Evolutionary conservation across 2,797 vertebrate genomes (phyloP), one percentile per base, ranked within the genome.

Genomic region (Nannoperca obscura): DNA sequence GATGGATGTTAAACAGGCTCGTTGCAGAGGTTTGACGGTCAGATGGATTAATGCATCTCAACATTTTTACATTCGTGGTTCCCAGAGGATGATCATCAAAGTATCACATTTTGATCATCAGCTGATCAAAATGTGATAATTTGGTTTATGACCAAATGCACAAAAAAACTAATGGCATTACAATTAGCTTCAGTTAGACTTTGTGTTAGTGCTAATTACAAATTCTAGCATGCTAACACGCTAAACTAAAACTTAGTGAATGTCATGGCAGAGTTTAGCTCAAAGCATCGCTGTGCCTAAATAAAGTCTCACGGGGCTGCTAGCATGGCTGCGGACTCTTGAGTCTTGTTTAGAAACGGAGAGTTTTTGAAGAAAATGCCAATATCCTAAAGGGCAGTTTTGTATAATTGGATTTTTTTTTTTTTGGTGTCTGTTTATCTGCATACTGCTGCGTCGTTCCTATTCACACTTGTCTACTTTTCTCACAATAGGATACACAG

Each of bases 1-100:
- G 49, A 66, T 54, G 15, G 22, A 40, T 67, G 55, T 42, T 61
- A 40, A 71, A 50, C 65, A 44, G 24, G 17, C 17, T 13, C 7
- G 12, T 10, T 32, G 3, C 4, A 34, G 15, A 63, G 36, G 36
- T 36, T 40, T 38, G 57, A n/a, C 8, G 7, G 24, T 47, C 24
- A 1, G 22, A 32, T 49, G 19, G 34, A 34, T 38, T 38, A 8
- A 38, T 38, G 13, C 49, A 67, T 24, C 62, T 15, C 7, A 15
- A 19, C 36, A n/a, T 27, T 69, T 59, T 57, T n/a, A n/a, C 2
- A 34, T 46, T 15, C 4, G 10, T 34, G 14, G 54, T 46, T 46
- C 27, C 20, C 67, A 57, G 11, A 55, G 19, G 40, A 55, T 54
- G 17, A 27, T 27, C 24, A 27, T 27, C 24, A 27, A 27, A 27